Evolutionary conservation across 2,113 vertebrate species (phyloP).

Genomic region (Circaetus cinerascens): DNA sequence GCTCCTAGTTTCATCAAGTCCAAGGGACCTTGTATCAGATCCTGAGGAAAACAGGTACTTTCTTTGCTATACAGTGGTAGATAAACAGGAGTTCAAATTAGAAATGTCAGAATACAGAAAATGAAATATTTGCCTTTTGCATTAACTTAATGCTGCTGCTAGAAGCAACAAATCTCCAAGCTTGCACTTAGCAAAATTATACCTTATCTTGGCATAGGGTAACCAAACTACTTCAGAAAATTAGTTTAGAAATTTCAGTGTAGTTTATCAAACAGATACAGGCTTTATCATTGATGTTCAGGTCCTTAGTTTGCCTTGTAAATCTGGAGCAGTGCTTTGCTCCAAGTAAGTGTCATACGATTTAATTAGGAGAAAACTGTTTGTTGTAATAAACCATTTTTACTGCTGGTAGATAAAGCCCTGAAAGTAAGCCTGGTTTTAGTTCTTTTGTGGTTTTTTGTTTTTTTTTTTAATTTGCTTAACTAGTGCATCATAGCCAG

Average conservation of each 20-base stretch:
- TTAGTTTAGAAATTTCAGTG: not conserved
- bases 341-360: not conserved
- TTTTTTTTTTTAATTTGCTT: not conserved
- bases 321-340: not conserved
- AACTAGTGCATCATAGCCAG: not conserved
- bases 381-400: not conserved
- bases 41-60: not conserved
- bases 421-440: not conserved
- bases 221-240: conserved; percentile 27
- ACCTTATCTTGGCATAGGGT: not conserved
- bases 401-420: not conserved
- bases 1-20: not conserved
- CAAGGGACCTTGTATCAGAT: not conserved
- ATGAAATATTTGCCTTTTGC: not conserved
- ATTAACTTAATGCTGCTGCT: conserved; percentile 21
- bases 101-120: not conserved
- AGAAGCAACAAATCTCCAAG: not conserved
- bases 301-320: not conserved
- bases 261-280: conserved; percentile 16
- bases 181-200: conserved; percentile 30
- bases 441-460: not conserved
- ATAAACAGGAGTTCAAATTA: conserved; percentile 3
- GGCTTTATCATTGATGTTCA: not conserved
- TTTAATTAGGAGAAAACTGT: conserved; percentile 16
- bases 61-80: not conserved